Evolutionary conservation across 2,888 invertebrate species (phyloP).

Genomic region (Diaphora mendica): DNA sequence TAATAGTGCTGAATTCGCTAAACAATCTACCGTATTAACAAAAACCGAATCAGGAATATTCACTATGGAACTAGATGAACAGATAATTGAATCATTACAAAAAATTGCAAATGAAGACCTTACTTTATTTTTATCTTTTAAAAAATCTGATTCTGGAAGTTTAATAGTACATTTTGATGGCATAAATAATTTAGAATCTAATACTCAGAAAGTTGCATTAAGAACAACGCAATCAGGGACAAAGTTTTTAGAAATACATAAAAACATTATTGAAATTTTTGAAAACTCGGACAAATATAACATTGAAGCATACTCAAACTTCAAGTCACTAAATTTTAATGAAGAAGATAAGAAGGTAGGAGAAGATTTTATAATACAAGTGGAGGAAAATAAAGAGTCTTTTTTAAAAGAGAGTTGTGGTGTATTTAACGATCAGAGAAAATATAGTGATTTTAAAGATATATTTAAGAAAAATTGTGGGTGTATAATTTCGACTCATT

Average conservation of each 20-base stretch:
- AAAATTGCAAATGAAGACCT: constrained; percentile 48
- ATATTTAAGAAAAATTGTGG: background rate
- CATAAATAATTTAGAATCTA: constrained; percentile 27
- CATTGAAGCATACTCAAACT: background rate
- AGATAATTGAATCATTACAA: constrained; percentile 55
- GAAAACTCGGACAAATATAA: constrained; percentile 12
- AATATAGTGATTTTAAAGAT: background rate
- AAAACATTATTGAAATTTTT: constrained; percentile 40
- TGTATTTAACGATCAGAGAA: background rate
- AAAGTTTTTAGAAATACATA: constrained; percentile 49
- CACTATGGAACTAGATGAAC: constrained; percentile 58
- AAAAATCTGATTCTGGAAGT: constrained; percentile 54
- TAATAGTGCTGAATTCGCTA: constrained; percentile 27
- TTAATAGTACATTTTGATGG: constrained; percentile 51
- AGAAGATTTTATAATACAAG: background rate
- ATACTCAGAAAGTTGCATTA: constrained; percentile 40
- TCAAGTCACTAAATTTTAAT: background rate
- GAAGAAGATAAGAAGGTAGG: background rate
- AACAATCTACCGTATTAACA: constrained; percentile 45
- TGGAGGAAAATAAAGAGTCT: background rate
- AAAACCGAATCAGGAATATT: constrained; percentile 56
- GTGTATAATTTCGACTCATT: background rate
- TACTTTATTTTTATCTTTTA: constrained; percentile 46
- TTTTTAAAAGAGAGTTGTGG: background rate
- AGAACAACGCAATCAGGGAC: constrained; percentile 52